phyloP scores from a whole-genome alignment of 1,140 invertebrate genomes.

The Formica exsecta region DNA sequence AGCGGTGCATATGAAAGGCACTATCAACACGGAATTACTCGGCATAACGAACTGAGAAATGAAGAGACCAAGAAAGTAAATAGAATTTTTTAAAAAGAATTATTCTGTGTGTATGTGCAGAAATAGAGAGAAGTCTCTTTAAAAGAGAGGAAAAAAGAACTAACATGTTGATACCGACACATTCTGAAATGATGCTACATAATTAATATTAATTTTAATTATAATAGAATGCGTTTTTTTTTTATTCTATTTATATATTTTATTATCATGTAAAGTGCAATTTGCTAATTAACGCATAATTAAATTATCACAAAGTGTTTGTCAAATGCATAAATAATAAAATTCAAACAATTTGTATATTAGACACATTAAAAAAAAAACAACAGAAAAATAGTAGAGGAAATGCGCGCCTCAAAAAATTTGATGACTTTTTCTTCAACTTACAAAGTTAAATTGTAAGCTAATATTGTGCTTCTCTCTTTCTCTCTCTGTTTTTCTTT shows the following conservation, averaged over 20 bases:
- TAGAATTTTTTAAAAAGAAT: conserved; percentile 43
- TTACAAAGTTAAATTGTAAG: not conserved
- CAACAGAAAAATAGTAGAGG: not conserved
- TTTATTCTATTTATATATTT: not conserved
- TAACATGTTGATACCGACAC: not conserved
- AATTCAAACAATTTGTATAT: not conserved
- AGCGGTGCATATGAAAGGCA: conserved; percentile 57
- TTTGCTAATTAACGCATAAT: not conserved
- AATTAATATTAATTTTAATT: conserved; percentile 1
- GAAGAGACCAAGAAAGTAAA: conserved; percentile 56
- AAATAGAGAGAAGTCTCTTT: not conserved
- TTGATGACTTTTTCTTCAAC: not conserved
- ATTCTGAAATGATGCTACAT: not conserved
- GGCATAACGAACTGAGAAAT: conserved; percentile 54
- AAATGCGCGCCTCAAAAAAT: not conserved
- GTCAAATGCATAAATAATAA: conserved; percentile 1
- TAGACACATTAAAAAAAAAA: not conserved
- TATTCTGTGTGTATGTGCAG: not conserved
- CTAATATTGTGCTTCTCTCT: not conserved
- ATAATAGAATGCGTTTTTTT: not conserved
- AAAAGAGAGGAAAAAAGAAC: not conserved
- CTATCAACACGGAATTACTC: conserved; percentile 56
- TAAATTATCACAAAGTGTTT: not conserved
- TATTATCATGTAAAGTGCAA: not conserved
- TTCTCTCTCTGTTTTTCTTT: no score